Evolutionary conservation across 2,888 invertebrate genomes (phyloP).

Genomic region (Polyommatus icarus): DNA sequence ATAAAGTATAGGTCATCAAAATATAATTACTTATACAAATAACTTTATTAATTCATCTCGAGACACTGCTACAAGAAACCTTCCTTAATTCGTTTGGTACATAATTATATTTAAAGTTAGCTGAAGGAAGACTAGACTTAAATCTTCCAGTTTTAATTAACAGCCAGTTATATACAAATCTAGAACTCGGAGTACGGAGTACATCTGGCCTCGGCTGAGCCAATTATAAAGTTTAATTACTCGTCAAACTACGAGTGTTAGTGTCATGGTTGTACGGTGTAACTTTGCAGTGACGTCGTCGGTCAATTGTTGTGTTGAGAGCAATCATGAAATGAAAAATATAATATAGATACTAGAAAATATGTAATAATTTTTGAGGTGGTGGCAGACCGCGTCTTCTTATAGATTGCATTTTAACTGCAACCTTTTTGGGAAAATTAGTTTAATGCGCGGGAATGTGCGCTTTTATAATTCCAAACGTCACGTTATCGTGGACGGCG

Average conservation of each 20-base stretch:
- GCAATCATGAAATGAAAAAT: not conserved
- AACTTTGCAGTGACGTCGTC: conserved; percentile 35
- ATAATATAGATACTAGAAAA: too few relatives aligned
- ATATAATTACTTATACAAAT: too few relatives aligned
- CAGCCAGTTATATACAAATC: conserved; percentile 1
- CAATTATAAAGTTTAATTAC: conserved; percentile 64
- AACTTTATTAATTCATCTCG: not conserved
- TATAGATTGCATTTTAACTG: too few relatives aligned
- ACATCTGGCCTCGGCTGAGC: conserved; percentile 47
- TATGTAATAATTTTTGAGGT: too few relatives aligned
- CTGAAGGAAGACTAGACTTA: conserved; percentile 2
- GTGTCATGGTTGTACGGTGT: conserved; percentile 40
- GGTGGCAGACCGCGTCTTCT: too few relatives aligned
- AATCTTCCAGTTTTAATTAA: conserved; percentile 30
- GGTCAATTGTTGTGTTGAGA: conserved; percentile 22
- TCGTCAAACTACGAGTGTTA: conserved; percentile 45
- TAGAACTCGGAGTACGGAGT: conserved; percentile 19
- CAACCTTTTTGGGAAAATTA: too few relatives aligned
- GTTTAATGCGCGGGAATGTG: too few relatives aligned
- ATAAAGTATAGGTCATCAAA: too few relatives aligned
- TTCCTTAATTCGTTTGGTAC: not conserved
- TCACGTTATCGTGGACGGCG: too few relatives aligned
- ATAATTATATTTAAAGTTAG: conserved; percentile 10
- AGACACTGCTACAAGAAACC: not conserved
- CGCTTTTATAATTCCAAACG: too few relatives aligned